Conservation (phyloP, 2,113 vertebrate genomes). For the Xenus cinereus region DNA sequence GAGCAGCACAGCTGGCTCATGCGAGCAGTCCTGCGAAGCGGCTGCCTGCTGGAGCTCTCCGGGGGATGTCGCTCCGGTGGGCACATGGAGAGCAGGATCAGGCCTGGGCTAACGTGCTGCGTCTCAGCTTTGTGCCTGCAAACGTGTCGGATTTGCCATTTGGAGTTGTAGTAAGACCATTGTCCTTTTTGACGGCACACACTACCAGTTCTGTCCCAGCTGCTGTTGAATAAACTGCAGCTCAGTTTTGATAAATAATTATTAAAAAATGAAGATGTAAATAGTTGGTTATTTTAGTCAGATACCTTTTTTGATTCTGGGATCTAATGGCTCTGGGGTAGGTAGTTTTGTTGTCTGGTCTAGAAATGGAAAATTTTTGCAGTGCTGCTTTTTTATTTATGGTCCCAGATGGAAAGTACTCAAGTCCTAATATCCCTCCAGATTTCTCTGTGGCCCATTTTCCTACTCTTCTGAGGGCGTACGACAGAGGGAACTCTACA, state of each 20-base stretch:
- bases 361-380: slow-evolving; percentile 4
- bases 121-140: not conserved
- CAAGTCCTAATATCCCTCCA: not conserved
- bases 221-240: not conserved
- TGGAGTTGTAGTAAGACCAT: not conserved
- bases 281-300: not conserved
- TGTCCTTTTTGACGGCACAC: not conserved
- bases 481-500: not conserved
- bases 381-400: slow-evolving; percentile 8
- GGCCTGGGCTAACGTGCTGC: not conserved
- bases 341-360: not conserved
- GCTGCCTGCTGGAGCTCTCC: not conserved
- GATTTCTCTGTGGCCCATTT: not conserved
- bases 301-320: not conserved
- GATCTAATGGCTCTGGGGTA: not conserved
- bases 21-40: not conserved
- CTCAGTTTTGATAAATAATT: not conserved
- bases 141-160: rapidly evolving
- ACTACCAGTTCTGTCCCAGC: not conserved
- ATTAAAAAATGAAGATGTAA: not conserved
- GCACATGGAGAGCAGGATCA: not conserved
- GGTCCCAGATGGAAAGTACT: not conserved
- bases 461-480: not conserved
- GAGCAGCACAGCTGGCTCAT: not conserved
- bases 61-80: not conserved